Percentiles rank a stretch among this genome's conserved stretches.
Evolutionary conservation across 2,797 vertebrate species (phyloP).

Genomic region (Petrocephalus sullivani): DNA sequence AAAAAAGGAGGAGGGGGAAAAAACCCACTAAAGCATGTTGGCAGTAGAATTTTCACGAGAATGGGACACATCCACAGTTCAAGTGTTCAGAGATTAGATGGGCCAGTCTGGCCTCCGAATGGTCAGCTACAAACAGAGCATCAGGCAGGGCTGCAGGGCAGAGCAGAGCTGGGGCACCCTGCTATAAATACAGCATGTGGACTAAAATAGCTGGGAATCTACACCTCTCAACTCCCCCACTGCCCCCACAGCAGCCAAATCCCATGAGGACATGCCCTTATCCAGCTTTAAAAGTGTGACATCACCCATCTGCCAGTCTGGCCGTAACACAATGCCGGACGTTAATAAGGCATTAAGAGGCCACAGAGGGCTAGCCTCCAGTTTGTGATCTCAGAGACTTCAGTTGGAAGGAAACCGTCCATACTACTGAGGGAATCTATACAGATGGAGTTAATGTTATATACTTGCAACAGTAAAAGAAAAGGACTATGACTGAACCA

Average conservation of each 20-base stretch:
- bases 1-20: too few species aligned
- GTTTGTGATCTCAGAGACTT: not conserved
- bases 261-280: not conserved
- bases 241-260: not conserved
- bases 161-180: not conserved
- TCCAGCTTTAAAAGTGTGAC: not conserved
- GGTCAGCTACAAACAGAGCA: not conserved
- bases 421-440: not conserved
- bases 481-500: not conserved
- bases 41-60: not conserved
- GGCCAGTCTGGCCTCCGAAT: not conserved
- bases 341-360: not conserved
- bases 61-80: not conserved
- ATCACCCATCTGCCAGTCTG: not conserved
- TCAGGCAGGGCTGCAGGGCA: not conserved
- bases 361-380: not conserved
- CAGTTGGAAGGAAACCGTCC: not conserved
- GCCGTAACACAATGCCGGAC: not conserved
- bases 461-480: not conserved
- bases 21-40: not conserved
- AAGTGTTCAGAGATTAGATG: not conserved
- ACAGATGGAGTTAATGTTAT: not conserved
- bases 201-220: slow-evolving; percentile 30
- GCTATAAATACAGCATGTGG: slow-evolving; percentile 33
- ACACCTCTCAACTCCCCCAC: slow-evolving; percentile 11